Evolutionary conservation across 2,888 invertebrate genomes (phyloP), one percentile per base, ranked within the genome.

Genomic region (Balanococcus diminutus): DNA sequence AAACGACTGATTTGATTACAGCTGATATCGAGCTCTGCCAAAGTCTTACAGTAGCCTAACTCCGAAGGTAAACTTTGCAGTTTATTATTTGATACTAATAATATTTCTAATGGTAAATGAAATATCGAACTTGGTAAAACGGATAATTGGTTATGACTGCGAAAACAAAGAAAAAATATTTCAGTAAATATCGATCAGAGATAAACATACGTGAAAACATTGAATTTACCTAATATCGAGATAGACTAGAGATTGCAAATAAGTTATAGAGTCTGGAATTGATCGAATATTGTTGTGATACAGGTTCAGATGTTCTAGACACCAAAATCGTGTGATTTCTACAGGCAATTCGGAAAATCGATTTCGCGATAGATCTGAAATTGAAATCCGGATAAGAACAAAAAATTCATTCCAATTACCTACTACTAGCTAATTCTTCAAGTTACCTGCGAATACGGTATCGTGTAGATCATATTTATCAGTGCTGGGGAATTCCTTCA

Each of bases 281-380:
- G 93, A 93, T 89, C 96, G 93, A 89, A 98, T 96, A 88, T 95
- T 93, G 92, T 98, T 98, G 91, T 97, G 96, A 90, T 97, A 96
- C 88, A 96, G 93, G 89, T 96, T 92, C 88, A 98, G 92, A 89
- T 94, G 94, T 91, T 98, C 98, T 90, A 98, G 92, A 90, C 95
- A 97, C 88, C 94, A 92, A 91, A 95, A 97, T 87, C 94, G 93
- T 87, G 96, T 96, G 88, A 98, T 92, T 91, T 97, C 97, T 89
- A 94, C 93, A 86, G 98, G 98, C 89, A 98, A 91, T 91, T 98
- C 98, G 90, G 93, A 93, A 90, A 98, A 95, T 88, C 97, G 93
- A 90, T 96, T 96, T 90, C 95, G 94, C 81, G 96, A 96, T 88
- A 96, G 91, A 92, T 96, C 96, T 96, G 91, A 88, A 92, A n/a